These are phyloP conservation scores for Helarctos malayanus DNA, from an alignment of 2,797 vertebrate genomes.

Conservation along the genomic window DNA sequence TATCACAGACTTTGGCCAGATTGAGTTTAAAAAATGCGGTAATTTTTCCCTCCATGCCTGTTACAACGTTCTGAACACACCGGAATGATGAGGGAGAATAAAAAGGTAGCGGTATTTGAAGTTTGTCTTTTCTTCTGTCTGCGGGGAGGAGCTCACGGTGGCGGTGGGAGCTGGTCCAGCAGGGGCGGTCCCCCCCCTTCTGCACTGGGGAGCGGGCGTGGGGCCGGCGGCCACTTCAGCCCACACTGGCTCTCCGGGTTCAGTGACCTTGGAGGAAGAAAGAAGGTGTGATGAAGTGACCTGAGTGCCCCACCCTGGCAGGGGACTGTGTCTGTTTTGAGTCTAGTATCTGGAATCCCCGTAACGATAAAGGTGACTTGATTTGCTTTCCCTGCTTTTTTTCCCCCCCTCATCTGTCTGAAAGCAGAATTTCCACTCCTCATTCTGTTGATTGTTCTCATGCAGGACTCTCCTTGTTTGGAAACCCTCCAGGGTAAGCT, in stretches of 20 bases:
- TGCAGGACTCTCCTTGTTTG: background rate
- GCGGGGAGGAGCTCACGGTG: background rate
- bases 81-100: slow-evolving; percentile 78
- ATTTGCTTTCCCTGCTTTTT: background rate
- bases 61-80: slow-evolving; percentile 73
- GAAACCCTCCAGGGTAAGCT: slow-evolving; percentile 45
- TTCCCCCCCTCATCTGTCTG: background rate
- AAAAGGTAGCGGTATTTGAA: slow-evolving; percentile 63
- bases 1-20: slow-evolving; percentile 59
- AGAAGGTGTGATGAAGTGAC: background rate
- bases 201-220: too few species aligned
- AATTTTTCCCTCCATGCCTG: slow-evolving; percentile 14
- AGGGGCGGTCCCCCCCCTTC: background rate
- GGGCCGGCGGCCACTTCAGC: background rate
- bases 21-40: background rate
- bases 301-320: too few species aligned
- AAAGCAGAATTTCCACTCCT: background rate
- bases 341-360: background rate
- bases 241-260: background rate
- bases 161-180: background rate
- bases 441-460: background rate
- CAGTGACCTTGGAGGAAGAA: background rate
- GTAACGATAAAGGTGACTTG: rapidly evolving
- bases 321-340: rapidly evolving
- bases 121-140: background rate